Evolutionary conservation across 1,140 invertebrate species (phyloP), one percentile per base, ranked within the genome.

Genomic region (Microplitis demolitor): DNA sequence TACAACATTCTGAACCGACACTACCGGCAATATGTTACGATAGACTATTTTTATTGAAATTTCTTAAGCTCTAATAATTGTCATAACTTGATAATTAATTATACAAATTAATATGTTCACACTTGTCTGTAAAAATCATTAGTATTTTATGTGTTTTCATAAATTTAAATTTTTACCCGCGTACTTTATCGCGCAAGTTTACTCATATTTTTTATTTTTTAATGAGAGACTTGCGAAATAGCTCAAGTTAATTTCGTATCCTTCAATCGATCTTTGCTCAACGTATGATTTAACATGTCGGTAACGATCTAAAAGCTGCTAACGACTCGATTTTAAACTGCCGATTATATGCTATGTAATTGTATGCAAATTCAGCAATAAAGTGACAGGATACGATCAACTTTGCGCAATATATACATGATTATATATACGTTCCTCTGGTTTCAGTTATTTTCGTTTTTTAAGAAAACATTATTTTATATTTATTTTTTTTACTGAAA

Each of bases 1-100:
- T 33, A 39, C 11, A 39, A 37, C 8, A 45, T 45, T 45, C 39
- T 45, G 45, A n/a, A 13, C 63, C 4, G 33, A 72, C 77, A 74
- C 74, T 79, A 78, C 74, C 77, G 76, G 79, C 80, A 84, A 83
- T 84, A 83, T 83, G 82, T 81, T 84, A 78, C 78, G 77, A 31
- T 11, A 33, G 33, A 39, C 13, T 45, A 45, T 39, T 56, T 24
- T 16, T 24, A 4, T 3, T 53, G 14, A 2, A 45, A 45, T 45
- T 45, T 9, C 11, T 45, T 45, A 6, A 9, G 8, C 39, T 45
- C 2, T 8, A 45, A 45, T 45, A 45, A 45, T 45, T 45, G 8
- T 45, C 39, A 45, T 45, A 24, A 24, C 24, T 24, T 24, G 24
- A 24, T 24, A 24, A 24, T 24, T 24, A 24, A 24, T 24, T 24